Evolutionary conservation across 2,113 vertebrate species (phyloP).

Genomic region (Nyctibius bracteatus): DNA sequence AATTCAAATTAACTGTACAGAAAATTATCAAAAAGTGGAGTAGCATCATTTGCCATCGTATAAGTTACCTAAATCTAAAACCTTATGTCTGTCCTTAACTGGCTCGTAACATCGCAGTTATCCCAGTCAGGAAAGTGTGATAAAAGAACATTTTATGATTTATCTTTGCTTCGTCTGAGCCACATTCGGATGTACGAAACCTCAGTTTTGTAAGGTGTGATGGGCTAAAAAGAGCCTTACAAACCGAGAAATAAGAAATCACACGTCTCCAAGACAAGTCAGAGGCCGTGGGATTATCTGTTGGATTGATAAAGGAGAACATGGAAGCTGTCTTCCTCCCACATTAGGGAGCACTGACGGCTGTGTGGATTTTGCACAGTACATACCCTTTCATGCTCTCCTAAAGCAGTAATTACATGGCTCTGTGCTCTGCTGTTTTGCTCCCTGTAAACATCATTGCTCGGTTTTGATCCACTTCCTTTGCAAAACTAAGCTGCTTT

Average conservation of each 20-base stretch:
- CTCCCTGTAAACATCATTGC: neutral
- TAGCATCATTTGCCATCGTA: neutral
- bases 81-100: neutral
- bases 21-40: neutral
- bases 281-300: neutral
- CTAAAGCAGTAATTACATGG: neutral
- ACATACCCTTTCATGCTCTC: neutral
- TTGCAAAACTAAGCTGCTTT: neutral
- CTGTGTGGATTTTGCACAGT: neutral
- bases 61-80: neutral
- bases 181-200: rapidly evolving
- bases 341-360: neutral
- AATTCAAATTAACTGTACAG: neutral
- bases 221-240: neutral
- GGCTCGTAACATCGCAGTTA: neutral
- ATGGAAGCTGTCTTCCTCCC: neutral
- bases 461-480: neutral
- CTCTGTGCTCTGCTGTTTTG: neutral
- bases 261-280: neutral
- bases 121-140: neutral
- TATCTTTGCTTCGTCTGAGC: neutral
- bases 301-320: neutral
- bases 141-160: neutral
- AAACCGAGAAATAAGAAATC: neutral
- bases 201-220: too few relatives aligned